Base-by-base conservation (phyloP, 2,888 invertebrate species). In the Cephus sareptanus region DNA sequence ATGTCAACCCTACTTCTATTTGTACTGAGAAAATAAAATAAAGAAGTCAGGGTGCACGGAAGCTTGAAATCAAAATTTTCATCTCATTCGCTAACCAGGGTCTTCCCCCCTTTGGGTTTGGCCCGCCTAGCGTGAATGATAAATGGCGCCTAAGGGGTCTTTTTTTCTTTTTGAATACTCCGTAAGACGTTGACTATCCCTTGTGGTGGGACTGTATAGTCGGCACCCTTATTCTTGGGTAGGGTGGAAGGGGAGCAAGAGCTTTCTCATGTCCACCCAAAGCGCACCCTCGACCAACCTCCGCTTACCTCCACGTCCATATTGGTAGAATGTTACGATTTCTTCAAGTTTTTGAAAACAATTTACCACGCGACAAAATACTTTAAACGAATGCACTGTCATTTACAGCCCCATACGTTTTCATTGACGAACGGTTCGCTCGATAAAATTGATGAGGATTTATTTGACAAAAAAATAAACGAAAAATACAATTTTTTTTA, bases 211-310 rank as follows among this genome's bases (percentile, higher is more conserved):
- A 71, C 31, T 71, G 71, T 71, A 31, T 11, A 71, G 76, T 76
- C 81, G 81, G 23, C 23, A 79, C 83, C 75, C 82, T 81, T 80
- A 71, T 75, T 34, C 74, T 79, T 40, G 76, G 77, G 77, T 81
- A 82, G 76, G 79, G 83, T 83, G 85, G 82, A 82, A 84, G 87
- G 82, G 82, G 80, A 85, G 85, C 87, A 84, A 90, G 87, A 91
- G 91, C 91, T 90, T 90, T 90, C 89, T 87, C 90, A 84, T 90
- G 90, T 90, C 87, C 87, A 83, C 85, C 85, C 84, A 85, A 83
- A 83, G 82, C 81, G 77, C 82, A 80, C 68, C 78, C 81, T 84
- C 86, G 85, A 82, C 87, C 88, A 87, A 87, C 88, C 89, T 88
- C 86, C 81, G 83, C 79, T 79, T 74, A 69, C 70, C 75, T 76